A percentile compares a stretch with the other conserved stretches of the same genome.
Conservation (phyloP, 2,113 vertebrate genomes). For the Junco hyemalis region DNA sequence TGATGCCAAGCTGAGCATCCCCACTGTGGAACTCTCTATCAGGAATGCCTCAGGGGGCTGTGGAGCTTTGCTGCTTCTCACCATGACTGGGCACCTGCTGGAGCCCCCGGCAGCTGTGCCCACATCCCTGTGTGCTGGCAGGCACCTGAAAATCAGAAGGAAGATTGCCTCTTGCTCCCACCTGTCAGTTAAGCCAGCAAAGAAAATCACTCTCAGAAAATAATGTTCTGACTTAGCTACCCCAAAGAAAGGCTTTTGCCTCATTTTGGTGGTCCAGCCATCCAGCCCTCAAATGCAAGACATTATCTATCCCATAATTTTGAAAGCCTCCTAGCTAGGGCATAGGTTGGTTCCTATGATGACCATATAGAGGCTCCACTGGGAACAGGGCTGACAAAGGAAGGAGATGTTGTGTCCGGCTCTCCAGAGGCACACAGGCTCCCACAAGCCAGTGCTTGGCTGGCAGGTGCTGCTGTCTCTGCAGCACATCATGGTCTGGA, state of each 20-base stretch:
- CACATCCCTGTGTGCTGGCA: neutral
- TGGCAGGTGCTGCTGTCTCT: neutral
- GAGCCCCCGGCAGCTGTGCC: neutral
- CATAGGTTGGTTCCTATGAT: neutral
- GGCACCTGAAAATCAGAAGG: neutral
- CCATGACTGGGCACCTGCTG: neutral
- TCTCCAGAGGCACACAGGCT: neutral
- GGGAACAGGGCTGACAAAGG: neutral
- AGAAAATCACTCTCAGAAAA: neutral
- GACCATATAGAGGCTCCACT: neutral
- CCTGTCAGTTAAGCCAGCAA: neutral
- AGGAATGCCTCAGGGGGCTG: neutral
- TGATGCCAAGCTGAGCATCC: neutral
- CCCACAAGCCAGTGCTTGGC: neutral
- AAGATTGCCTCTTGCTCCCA: neutral
- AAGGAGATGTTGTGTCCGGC: neutral
- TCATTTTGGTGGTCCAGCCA: neutral
- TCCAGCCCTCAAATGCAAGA: neutral
- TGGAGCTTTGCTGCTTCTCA: neutral
- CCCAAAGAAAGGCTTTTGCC: neutral
- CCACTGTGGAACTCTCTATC: neutral
- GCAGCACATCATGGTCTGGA: neutral
- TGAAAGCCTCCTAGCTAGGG: neutral
- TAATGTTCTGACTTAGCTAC: neutral
- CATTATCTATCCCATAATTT: neutral